Evolutionary conservation across 2,888 invertebrate species (phyloP).

Genomic region (Eilema sororculum): DNA sequence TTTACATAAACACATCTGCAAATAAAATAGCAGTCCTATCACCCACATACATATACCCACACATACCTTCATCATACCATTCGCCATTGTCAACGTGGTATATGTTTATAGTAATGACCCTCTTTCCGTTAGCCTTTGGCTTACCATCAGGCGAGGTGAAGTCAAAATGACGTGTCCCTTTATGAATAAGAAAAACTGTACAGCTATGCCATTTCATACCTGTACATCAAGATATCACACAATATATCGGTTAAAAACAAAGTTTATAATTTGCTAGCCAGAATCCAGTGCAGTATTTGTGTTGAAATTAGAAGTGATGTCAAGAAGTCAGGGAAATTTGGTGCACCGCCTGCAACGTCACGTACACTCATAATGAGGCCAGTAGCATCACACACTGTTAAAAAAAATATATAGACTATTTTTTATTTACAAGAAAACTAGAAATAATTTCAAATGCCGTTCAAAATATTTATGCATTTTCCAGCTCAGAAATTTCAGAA

Average conservation of each 20-base stretch:
- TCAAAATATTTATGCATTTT: neutral
- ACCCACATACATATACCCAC: no score
- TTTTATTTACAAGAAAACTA: neutral
- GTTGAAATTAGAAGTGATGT: constrained; percentile 7
- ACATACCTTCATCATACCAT: no score
- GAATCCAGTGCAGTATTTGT: neutral
- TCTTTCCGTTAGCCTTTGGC: no score
- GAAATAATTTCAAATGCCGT: neutral
- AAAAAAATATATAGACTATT: neutral
- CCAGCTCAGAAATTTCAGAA: neutral
- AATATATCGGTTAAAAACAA: neutral
- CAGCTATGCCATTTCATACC: no score
- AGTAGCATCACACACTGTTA: neutral
- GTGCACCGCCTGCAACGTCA: constrained; percentile 15
- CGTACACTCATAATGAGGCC: constrained; percentile 22
- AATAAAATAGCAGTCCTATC: no score
- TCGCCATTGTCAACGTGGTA: no score
- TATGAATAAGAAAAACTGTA: no score
- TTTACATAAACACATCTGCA: no score
- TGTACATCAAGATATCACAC: no score
- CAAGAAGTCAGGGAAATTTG: constrained; percentile 14
- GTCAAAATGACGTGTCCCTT: no score
- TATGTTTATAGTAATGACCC: no score
- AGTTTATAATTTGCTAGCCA: neutral
- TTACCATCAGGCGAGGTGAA: no score